Evolutionary conservation across 2,113 vertebrate species (phyloP).

Genomic region (Vulpes lagopus): DNA sequence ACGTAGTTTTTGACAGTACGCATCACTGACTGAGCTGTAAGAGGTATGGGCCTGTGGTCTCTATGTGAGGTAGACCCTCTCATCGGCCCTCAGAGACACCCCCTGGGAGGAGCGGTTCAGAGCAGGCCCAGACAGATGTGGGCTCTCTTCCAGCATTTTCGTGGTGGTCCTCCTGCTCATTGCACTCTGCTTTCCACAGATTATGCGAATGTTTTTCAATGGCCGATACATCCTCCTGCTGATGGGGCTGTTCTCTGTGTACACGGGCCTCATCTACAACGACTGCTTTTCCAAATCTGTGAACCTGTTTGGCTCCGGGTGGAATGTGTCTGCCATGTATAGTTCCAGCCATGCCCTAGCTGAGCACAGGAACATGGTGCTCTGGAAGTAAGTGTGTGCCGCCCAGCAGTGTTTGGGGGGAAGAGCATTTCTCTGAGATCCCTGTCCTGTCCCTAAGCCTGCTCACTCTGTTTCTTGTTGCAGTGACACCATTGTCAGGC

Average conservation of each 20-base stretch:
- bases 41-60: background rate
- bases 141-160: fast-evolving
- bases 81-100: fast-evolving
- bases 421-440: fast-evolving
- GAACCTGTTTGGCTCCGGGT: constrained; percentile 95
- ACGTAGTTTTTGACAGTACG: fast-evolving
- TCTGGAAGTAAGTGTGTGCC: constrained; percentile 74
- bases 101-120: background rate
- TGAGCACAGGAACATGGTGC: background rate
- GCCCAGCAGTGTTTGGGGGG: fast-evolving
- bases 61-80: fast-evolving
- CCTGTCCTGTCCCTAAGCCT: fast-evolving
- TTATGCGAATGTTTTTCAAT: constrained; percentile 95
- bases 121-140: fast-evolving
- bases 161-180: fast-evolving
- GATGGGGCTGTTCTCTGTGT: constrained; percentile 98
- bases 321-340: constrained; percentile 94
- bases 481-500: constrained; percentile 79
- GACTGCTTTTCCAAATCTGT: constrained; percentile 99
- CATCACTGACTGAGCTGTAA: fast-evolving
- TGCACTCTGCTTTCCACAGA: constrained; percentile 82
- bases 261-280: constrained; percentile 98
- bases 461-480: background rate
- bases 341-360: background rate
- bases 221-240: constrained; percentile 97